Conservation (phyloP, 2,888 invertebrate genomes). For the Osedax fenrisi region DNA sequence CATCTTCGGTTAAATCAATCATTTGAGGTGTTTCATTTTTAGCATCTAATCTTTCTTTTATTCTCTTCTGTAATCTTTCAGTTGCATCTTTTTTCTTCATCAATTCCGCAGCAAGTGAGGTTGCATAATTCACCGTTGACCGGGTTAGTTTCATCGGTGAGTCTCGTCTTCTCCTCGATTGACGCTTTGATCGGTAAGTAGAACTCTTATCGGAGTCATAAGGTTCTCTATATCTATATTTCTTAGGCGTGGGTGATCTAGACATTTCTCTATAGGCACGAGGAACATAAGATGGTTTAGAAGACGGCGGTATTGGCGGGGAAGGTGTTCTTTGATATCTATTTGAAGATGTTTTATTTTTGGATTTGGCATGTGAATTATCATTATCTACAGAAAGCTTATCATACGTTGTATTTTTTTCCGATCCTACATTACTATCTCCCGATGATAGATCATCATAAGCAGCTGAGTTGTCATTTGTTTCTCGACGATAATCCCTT, state of each 20-base stretch:
- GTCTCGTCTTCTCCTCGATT: neutral
- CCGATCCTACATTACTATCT: constrained; percentile 5
- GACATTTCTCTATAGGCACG: neutral
- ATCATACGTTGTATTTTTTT: neutral
- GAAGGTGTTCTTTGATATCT: neutral
- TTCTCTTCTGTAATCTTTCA: constrained; percentile 44
- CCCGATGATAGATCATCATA: constrained; percentile 33
- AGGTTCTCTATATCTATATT: neutral
- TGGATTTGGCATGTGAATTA: neutral
- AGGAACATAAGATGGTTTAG: neutral
- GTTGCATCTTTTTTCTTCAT: constrained; percentile 46
- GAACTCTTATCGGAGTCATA: neutral
- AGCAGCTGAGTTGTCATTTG: neutral
- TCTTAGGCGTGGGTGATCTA: neutral
- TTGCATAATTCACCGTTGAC: constrained; percentile 42
- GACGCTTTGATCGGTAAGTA: neutral
- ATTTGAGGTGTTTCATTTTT: neutral
- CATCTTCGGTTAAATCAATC: neutral
- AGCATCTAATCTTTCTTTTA: neutral
- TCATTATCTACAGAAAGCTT: neutral
- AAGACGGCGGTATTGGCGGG: neutral
- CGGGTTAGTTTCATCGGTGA: constrained; percentile 30
- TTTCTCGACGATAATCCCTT: neutral
- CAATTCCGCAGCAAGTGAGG: constrained; percentile 48
- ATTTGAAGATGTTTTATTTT: neutral